Conservation (phyloP, 2,888 invertebrate species). For the Xylocampa areola region DNA sequence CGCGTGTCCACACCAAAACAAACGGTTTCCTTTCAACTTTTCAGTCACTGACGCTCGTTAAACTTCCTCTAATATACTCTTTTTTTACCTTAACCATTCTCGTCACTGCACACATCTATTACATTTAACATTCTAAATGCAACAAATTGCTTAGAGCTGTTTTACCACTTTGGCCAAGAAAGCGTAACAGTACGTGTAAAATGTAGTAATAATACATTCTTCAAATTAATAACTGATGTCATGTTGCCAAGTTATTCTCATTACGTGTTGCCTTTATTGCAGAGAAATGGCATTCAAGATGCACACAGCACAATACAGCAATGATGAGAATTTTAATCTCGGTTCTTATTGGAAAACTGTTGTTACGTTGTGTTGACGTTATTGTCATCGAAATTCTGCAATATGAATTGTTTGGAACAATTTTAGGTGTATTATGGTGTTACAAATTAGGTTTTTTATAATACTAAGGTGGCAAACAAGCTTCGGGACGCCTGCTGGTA, state of each 20-base stretch:
- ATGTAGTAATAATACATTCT: neutral
- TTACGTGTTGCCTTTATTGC: slow-evolving; percentile 14
- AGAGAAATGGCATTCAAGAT: slow-evolving; percentile 22
- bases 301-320: slow-evolving; percentile 24
- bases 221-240: slow-evolving; percentile 10
- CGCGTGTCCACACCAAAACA: no score
- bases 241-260: slow-evolving; percentile 4
- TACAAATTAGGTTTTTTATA: no score
- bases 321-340: slow-evolving; percentile 22
- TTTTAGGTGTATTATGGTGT: slow-evolving; percentile 8
- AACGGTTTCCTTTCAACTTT: no score
- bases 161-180: neutral
- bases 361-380: neutral
- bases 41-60: no score
- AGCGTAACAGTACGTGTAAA: neutral
- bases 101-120: no score
- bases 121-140: no score
- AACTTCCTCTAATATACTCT: no score
- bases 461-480: no score
- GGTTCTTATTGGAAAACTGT: slow-evolving; percentile 10
- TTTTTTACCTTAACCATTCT: no score
- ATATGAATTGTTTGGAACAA: slow-evolving; percentile 4
- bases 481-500: no score
- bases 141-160: slow-evolving; percentile 1
- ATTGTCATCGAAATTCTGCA: slow-evolving; percentile 14